Conservation (phyloP, 2,113 vertebrate species). For the Gasterosteus aculeatus region DNA sequence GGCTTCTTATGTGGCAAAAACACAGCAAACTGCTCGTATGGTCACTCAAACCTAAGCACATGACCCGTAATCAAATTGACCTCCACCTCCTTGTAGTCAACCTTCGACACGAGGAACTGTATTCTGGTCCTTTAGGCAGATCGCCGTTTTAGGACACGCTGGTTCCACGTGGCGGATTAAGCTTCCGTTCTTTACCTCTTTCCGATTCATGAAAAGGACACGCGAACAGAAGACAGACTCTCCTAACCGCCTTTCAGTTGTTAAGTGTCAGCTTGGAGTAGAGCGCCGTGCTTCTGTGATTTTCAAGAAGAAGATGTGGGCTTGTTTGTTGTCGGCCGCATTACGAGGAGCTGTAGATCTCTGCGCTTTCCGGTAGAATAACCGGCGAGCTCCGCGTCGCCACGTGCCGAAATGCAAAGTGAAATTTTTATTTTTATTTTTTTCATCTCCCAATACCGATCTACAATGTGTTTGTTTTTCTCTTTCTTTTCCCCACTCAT, state of each 20-base stretch:
- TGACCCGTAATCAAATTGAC: constrained; percentile 54
- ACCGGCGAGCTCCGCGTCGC: constrained; percentile 28
- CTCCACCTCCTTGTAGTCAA: constrained; percentile 22
- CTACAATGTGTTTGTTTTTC: constrained; percentile 48
- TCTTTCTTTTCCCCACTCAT: constrained; percentile 48
- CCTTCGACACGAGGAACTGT: constrained; percentile 22
- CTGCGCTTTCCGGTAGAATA: constrained; percentile 20
- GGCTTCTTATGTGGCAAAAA: background rate
- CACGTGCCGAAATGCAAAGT: constrained; percentile 34
- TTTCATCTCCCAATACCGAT: constrained; percentile 37
- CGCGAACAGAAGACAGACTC: background rate
- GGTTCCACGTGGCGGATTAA: background rate
- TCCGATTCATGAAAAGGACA: background rate
- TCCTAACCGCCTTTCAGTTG: background rate
- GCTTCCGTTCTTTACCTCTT: background rate
- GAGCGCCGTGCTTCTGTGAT: background rate
- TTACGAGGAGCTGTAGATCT: constrained; percentile 29
- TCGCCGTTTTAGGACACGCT: background rate
- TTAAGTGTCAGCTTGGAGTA: background rate
- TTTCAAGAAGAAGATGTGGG: constrained; percentile 20
- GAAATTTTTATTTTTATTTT: constrained; percentile 8
- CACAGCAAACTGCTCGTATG: constrained; percentile 14
- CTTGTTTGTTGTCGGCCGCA: constrained; percentile 44
- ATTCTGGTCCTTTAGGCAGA: background rate
- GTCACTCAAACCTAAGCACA: constrained; percentile 43